Conservation (phyloP, 2,888 invertebrate genomes). For the Automeris io region DNA sequence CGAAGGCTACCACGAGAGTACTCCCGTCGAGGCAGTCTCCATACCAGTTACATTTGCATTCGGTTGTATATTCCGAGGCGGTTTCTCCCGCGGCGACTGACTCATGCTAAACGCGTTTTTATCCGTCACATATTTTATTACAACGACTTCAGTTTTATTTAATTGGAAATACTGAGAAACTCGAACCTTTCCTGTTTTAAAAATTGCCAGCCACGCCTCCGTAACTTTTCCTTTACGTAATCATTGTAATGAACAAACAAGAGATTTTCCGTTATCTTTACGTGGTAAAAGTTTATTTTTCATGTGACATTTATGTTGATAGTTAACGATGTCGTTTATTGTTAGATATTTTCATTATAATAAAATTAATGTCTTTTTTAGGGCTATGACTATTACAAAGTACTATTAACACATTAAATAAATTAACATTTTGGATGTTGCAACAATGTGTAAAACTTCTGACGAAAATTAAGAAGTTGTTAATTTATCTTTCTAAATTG, state of each 20-base stretch:
- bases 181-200: slow-evolving; percentile 35
- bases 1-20: slow-evolving; percentile 5
- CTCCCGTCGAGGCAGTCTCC: slow-evolving; percentile 6
- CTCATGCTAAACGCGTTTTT: slow-evolving; percentile 29
- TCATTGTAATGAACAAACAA: slow-evolving; percentile 32
- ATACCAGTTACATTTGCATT: slow-evolving; percentile 22
- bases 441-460: too few species aligned
- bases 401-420: background rate
- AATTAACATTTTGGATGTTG: too few species aligned
- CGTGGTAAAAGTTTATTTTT: slow-evolving; percentile 20
- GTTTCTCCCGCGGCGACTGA: slow-evolving; percentile 27
- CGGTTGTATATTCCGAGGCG: slow-evolving; percentile 12
- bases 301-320: slow-evolving; percentile 7
- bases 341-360: background rate
- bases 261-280: slow-evolving; percentile 37
- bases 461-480: too few species aligned
- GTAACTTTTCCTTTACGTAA: slow-evolving; percentile 40
- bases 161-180: slow-evolving; percentile 35
- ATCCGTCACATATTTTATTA: slow-evolving; percentile 29
- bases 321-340: background rate
- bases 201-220: slow-evolving; percentile 30
- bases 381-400: background rate
- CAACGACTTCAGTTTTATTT: slow-evolving; percentile 32
- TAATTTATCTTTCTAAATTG: too few species aligned
- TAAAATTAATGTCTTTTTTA: background rate